These are phyloP conservation scores for Salvator merianae DNA, from an alignment of 2,113 vertebrate species.

Conservation along the genomic window DNA sequence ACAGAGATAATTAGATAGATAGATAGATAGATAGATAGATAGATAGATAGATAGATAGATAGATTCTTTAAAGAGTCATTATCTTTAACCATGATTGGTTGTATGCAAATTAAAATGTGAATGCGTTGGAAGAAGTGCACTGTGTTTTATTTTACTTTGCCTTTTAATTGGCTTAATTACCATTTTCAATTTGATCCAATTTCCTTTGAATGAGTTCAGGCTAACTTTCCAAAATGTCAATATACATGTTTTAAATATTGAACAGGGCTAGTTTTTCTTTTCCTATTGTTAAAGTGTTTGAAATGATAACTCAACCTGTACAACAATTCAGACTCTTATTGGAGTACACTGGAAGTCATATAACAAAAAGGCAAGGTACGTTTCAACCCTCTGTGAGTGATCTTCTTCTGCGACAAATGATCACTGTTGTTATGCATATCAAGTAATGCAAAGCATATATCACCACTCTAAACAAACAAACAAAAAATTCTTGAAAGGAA, in stretches of 20 bases:
- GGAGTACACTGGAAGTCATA: no score
- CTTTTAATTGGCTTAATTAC: slow-evolving; percentile 15
- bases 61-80: neutral
- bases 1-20: no score
- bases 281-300: neutral
- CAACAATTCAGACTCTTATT: no score
- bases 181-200: slow-evolving; percentile 3
- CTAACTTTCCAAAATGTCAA: slow-evolving; percentile 20
- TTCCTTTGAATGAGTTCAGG: neutral
- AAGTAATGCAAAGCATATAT: no score
- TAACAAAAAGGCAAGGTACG: no score
- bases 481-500: no score
- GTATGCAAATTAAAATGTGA: slow-evolving; percentile 10
- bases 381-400: no score
- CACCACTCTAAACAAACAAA: no score
- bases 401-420: no score
- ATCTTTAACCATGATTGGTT: slow-evolving; percentile 1
- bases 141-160: slow-evolving; percentile 7
- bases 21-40: no score
- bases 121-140: neutral
- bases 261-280: neutral
- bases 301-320: neutral
- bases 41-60: no score
- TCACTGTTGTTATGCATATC: no score
- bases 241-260: neutral